These are phyloP conservation scores for Lissocephala sabroskyi DNA, from an alignment of 2,888 invertebrate genomes.

Conservation along the genomic window DNA sequence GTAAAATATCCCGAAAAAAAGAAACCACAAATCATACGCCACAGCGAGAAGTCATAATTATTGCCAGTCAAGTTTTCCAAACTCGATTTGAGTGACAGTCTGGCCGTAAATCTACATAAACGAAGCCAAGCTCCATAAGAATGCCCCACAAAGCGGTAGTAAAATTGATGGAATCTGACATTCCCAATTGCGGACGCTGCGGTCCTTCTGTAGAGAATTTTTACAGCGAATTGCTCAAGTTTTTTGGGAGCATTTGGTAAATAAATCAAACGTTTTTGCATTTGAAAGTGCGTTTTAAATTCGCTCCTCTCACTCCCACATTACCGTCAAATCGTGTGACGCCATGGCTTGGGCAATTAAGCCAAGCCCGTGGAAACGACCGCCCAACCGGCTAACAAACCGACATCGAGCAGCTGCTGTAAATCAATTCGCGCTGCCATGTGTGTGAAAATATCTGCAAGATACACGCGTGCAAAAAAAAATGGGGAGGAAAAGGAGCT, in stretches of 20 bases:
- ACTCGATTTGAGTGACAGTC: conserved; percentile 19
- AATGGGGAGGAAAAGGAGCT: neutral
- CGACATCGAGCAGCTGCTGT: conserved; percentile 33
- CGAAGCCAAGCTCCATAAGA: too few relatives aligned
- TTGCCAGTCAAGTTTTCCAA: conserved; percentile 53
- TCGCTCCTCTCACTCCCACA: too few relatives aligned
- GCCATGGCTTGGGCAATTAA: neutral
- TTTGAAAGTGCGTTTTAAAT: conserved; percentile 61
- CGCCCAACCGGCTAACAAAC: conserved; percentile 1
- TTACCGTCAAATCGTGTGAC: conserved; percentile 19
- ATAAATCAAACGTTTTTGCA: conserved; percentile 37
- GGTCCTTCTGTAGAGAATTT: too few relatives aligned
- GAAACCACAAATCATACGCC: conserved; percentile 19
- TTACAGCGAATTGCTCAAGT: too few relatives aligned
- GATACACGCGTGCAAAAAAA: conserved; percentile 38
- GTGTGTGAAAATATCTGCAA: conserved; percentile 34
- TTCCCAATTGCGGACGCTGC: too few relatives aligned
- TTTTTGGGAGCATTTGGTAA: too few relatives aligned
- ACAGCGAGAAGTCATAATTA: conserved; percentile 58
- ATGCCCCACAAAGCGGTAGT: too few relatives aligned
- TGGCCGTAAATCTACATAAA: conserved; percentile 51
- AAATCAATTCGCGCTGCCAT: conserved; percentile 42
- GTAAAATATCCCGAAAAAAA: conserved; percentile 27
- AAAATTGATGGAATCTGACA: too few relatives aligned
- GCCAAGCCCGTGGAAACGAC: neutral